Base-by-base conservation (phyloP, 2,797 vertebrate species). In the Sebastes trivittatus region DNA sequence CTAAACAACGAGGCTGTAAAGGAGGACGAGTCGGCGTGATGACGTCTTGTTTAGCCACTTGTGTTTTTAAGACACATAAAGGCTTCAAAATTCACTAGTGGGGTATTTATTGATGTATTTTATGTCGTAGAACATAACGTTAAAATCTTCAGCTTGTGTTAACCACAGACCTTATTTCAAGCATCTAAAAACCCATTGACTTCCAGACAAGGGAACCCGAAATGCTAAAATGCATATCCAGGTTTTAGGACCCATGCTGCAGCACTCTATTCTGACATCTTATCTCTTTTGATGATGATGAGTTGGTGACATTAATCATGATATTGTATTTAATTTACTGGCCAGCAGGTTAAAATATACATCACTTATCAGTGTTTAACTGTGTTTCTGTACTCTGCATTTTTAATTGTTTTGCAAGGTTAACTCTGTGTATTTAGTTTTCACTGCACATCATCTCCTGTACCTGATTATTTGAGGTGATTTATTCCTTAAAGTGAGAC, bases 401-500 rank as follows among this genome's bases (percentile, higher is more conserved):
- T 34, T 60, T 18, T 23, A 9, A 23, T 7, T 23, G 46, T 27
- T 38, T 11, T 20, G 27, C 25, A 4, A 3, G 5, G 13, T n/a
- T n/a, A 2, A 1, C 20, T 25, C n/a, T 10, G 5, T 20, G 46
- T 36, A 7, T 52, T 34, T 52, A 7, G 6, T 52, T 52, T 52
- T 52, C 1, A 7, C 49, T 2, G 20, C 20, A 46, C 42, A 20
- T 70, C 36, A 52, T 25, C 32, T 20, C 71, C 56, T 18, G 52
- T 3, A 23, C 4, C 63, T 22, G 18, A 29, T 81, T 36, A 38
- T 76, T 13, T 49, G 7, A 27, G 4, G 18, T 13, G 32, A 18
- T 11, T 46, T 68, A 30, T 88, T 77, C 60, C 27, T 80, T 9
- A 68, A 13, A 20, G 59, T 46, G 0, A 84, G 80, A n/a, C 38